Conservation (phyloP, 1,140 invertebrate species). For the Macrobrachium rosenbergii region DNA sequence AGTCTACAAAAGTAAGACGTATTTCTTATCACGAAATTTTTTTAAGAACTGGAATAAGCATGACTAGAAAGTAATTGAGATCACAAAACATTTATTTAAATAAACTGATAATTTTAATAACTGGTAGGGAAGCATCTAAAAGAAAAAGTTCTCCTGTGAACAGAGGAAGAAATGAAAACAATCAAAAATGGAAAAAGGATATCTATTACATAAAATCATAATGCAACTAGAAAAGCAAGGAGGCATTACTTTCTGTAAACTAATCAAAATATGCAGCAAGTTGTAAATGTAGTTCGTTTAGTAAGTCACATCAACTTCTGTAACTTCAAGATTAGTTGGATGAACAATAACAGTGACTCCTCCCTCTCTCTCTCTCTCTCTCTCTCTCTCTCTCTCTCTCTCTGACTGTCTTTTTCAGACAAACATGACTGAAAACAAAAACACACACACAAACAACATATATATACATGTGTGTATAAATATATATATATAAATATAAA, state of each 20-base stretch:
- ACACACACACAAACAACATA: neutral
- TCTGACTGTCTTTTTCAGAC: neutral
- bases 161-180: slow-evolving; percentile 3
- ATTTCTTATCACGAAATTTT: no score
- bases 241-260: no score
- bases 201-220: neutral
- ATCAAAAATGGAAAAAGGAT: neutral
- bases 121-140: neutral
- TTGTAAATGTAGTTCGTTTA: no score
- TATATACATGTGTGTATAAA: slow-evolving; percentile 3
- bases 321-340: neutral
- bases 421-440: neutral
- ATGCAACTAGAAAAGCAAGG: neutral
- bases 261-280: no score
- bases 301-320: neutral
- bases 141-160: neutral
- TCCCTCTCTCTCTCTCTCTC: neutral
- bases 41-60: no score
- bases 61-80: no score
- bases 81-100: no score
- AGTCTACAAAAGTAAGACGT: no score
- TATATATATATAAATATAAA: slow-evolving; percentile 24
- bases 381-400: slow-evolving; percentile 2
- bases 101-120: no score
- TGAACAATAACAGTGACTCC: neutral